Evolutionary conservation across 1,140 invertebrate species (phyloP).

Genomic region (Pteromalus puparum): DNA sequence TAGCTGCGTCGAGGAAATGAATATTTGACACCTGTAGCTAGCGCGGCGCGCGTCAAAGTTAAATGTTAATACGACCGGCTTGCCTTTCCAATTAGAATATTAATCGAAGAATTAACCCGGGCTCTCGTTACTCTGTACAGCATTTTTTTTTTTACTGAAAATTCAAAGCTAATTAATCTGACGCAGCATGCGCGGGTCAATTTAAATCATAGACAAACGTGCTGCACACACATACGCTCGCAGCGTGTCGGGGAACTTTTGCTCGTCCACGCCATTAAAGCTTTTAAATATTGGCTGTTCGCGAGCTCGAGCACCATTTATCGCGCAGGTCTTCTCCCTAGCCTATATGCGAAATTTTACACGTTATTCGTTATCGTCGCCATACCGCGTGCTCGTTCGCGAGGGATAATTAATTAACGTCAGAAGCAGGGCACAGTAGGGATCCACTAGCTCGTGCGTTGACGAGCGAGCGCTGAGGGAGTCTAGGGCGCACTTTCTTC

Average conservation of each 20-base stretch:
- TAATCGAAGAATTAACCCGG: background rate
- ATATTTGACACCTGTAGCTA: background rate
- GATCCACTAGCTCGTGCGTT: too few relatives aligned
- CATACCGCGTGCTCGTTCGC: background rate
- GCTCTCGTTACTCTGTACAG: background rate
- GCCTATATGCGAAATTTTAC: too few relatives aligned
- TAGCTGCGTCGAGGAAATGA: background rate
- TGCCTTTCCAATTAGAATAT: slow-evolving; percentile 1
- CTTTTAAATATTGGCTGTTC: slow-evolving; percentile 1
- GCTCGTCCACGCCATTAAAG: background rate
- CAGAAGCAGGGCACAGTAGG: background rate
- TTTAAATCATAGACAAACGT: too few relatives aligned
- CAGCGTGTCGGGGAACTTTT: too few relatives aligned
- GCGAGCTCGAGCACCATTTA: too few relatives aligned
- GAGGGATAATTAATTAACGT: slow-evolving; percentile 44
- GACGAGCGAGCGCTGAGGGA: background rate
- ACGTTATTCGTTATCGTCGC: slow-evolving; percentile 42
- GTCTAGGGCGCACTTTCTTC: slow-evolving; percentile 14
- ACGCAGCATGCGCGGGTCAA: too few relatives aligned
- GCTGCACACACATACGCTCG: too few relatives aligned
- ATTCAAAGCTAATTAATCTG: background rate
- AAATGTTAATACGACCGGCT: background rate
- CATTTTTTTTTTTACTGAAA: background rate
- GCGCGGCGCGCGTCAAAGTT: background rate
- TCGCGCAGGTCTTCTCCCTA: too few relatives aligned